phyloP scores from a whole-genome alignment of 37 sponge, comb jelly and placozoan species.

The Eunapius fragilis region DNA sequence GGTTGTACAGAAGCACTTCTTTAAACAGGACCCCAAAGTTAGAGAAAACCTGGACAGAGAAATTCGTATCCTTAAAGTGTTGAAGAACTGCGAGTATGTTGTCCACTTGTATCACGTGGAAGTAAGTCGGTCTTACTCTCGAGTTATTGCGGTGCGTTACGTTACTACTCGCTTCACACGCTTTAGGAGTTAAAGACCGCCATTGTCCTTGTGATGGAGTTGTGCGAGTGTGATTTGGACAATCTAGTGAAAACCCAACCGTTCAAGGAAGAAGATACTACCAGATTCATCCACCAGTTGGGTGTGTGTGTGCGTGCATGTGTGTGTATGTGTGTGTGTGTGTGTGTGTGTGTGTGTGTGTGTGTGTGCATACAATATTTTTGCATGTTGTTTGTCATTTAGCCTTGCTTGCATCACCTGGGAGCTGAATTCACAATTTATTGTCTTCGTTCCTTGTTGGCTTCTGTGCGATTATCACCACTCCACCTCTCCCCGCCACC shows the following conservation, averaged over 20 bases:
- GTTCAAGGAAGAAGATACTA: slow-evolving; percentile 69
- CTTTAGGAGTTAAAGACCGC: slow-evolving; percentile 54
- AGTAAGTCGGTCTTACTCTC: slow-evolving; percentile 13
- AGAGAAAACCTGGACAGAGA: slow-evolving; percentile 83
- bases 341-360: slow-evolving; percentile 15
- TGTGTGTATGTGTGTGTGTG: slow-evolving; percentile 4
- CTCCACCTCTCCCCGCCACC: too few relatives aligned
- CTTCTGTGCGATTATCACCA: too few relatives aligned
- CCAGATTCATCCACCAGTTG: slow-evolving; percentile 68
- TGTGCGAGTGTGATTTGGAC: slow-evolving; percentile 91
- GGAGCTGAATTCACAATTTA: not conserved
- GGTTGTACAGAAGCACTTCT: slow-evolving; percentile 68
- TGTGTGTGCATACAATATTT: not conserved
- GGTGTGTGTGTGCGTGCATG: slow-evolving; percentile 34
- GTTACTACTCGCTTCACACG: not conserved
- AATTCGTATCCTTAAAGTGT: slow-evolving; percentile 70
- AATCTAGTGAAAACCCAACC: slow-evolving; percentile 71
- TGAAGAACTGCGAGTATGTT: slow-evolving; percentile 69
- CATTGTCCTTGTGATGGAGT: slow-evolving; percentile 88
- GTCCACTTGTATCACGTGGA: slow-evolving; percentile 74
- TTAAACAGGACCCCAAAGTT: slow-evolving; percentile 85
- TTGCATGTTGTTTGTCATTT: not conserved
- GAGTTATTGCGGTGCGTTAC: not conserved
- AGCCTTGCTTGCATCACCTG: not conserved
- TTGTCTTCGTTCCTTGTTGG: too few relatives aligned